Percentiles rank a stretch among this genome's conserved stretches.
These are phyloP conservation scores for Sinocyclocheilus rhinocerous DNA, from an alignment of 2,113 vertebrate genomes.

Conservation along the genomic window DNA sequence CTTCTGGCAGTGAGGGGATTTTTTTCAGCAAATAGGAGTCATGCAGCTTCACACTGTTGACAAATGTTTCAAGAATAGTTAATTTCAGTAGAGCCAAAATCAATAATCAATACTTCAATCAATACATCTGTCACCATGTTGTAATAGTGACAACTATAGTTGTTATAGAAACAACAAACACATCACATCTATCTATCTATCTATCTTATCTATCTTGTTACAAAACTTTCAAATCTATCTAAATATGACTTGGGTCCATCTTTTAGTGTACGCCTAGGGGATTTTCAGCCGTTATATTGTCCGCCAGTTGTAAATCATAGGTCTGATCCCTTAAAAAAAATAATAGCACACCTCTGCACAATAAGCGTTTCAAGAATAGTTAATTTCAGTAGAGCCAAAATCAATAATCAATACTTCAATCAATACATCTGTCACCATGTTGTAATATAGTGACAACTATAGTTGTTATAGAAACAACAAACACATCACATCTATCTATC, in stretches of 20 bases:
- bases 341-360: background rate
- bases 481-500: background rate
- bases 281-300: conserved; percentile 16
- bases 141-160: background rate
- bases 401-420: conserved; percentile 23
- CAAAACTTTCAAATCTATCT: background rate
- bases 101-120: conserved; percentile 23
- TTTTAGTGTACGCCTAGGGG: background rate
- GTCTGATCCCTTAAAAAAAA: background rate
- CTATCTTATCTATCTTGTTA: background rate
- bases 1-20: background rate
- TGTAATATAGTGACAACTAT: background rate
- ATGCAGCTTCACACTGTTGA: conserved; percentile 5
- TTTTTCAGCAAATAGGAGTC: background rate
- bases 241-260: background rate
- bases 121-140: background rate
- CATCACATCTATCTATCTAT: background rate
- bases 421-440: background rate
- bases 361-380: too few species aligned
- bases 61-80: background rate
- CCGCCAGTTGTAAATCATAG: background rate
- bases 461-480: background rate
- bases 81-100: background rate
- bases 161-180: background rate
- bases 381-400: conserved; percentile 5